These are phyloP conservation scores for Hiodon tergisus DNA, from an alignment of 2,113 vertebrate genomes.

Conservation along the genomic window DNA sequence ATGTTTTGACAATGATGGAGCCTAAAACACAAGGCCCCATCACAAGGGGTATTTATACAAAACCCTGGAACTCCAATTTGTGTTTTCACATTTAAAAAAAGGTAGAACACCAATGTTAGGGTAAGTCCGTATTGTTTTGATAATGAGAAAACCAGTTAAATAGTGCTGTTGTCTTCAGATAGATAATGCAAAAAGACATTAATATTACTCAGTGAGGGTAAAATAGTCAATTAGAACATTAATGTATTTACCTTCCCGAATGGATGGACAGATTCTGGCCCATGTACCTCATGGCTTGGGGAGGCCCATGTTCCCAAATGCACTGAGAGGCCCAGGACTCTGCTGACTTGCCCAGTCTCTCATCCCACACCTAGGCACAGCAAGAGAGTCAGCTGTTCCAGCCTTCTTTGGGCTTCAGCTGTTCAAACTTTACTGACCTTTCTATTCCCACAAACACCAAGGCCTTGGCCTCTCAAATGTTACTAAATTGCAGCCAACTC, in stretches of 20 bases:
- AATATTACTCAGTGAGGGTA: too few relatives aligned
- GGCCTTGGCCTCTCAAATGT: not conserved
- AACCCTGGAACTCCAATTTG: too few relatives aligned
- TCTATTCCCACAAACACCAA: not conserved
- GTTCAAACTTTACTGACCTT: constrained; percentile 9
- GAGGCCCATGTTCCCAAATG: constrained; percentile 79
- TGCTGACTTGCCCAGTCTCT: constrained; percentile 70
- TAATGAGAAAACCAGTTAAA: too few relatives aligned
- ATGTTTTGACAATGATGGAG: not conserved
- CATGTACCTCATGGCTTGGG: constrained; percentile 67
- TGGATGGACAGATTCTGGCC: constrained; percentile 86
- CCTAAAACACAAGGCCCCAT: not conserved
- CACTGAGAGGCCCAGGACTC: constrained; percentile 76
- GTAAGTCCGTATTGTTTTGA: too few relatives aligned
- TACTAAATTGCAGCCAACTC: not conserved
- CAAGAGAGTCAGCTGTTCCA: constrained; percentile 2
- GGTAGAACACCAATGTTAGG: too few relatives aligned
- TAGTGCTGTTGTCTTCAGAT: too few relatives aligned
- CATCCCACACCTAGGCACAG: constrained; percentile 74
- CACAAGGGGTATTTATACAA: not conserved
- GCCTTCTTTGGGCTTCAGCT: constrained; percentile 5
- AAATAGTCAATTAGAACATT: not conserved
- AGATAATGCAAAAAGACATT: too few relatives aligned
- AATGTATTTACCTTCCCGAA: constrained; percentile 67
- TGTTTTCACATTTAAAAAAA: too few relatives aligned